Percentiles rank a stretch among this genome's conserved stretches.
Conservation (phyloP, 1,140 invertebrate genomes). For the Aphelenchoides avenae region DNA sequence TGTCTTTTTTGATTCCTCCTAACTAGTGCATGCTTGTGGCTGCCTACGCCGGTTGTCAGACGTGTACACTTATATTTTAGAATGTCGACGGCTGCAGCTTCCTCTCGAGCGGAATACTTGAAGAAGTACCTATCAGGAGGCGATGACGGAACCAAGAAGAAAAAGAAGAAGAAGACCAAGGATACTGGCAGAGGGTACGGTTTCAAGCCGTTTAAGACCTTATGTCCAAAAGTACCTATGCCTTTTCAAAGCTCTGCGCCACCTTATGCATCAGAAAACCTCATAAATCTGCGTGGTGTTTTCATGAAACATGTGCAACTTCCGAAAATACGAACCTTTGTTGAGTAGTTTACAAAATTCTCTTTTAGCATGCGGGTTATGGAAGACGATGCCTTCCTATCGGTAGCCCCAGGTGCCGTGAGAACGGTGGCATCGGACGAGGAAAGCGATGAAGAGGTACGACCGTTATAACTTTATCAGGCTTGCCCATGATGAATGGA, state of each 20-base stretch:
- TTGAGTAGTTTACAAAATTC: background rate
- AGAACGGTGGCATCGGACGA: conserved; percentile 8
- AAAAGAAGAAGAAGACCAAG: conserved; percentile 29
- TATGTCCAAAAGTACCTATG: background rate
- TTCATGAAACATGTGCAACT: background rate
- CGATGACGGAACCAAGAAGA: conserved; percentile 24
- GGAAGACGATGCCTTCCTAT: conserved; percentile 35
- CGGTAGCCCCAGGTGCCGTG: conserved; percentile 1
- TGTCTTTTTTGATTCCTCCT: no score
- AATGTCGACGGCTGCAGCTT: background rate
- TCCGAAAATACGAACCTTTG: conserved; percentile 1
- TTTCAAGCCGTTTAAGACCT: no score
- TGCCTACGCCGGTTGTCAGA: no score
- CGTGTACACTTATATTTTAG: no score
- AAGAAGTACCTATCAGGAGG: conserved; percentile 26
- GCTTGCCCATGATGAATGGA: conserved; percentile 20
- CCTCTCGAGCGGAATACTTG: conserved; percentile 31
- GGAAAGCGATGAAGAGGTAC: conserved; percentile 37
- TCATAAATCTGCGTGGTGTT: background rate
- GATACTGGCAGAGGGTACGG: conserved; percentile 5
- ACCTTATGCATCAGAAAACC: no score
- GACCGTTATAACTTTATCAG: no score
- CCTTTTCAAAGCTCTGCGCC: background rate
- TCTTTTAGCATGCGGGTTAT: conserved; percentile 30
- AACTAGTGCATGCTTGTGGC: no score